Conservation (phyloP, 37 sponge, comb jelly and placozoan species). For the Petrosia ficiformis region DNA sequence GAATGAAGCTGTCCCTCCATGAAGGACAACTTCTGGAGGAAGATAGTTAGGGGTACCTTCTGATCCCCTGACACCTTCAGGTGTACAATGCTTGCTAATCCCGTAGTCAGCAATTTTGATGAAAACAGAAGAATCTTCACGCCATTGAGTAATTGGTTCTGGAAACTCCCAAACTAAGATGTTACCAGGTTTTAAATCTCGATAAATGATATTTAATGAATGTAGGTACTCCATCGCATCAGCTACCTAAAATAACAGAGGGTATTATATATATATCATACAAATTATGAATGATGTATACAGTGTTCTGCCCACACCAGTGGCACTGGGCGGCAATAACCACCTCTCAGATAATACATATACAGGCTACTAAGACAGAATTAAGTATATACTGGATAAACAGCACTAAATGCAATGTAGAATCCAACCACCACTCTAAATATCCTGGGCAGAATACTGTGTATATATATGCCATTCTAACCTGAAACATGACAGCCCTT, state of each 20-base stretch:
- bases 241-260: constrained; percentile 55
- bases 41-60: constrained; percentile 74
- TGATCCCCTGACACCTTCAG: constrained; percentile 66
- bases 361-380: no score
- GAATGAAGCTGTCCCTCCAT: constrained; percentile 46
- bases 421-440: no score
- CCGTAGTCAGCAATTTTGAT: constrained; percentile 89
- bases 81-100: constrained; percentile 56
- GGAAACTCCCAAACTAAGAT: constrained; percentile 83
- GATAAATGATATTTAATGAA: constrained; percentile 70
- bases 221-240: constrained; percentile 76
- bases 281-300: no score
- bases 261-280: background rate
- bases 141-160: constrained; percentile 48
- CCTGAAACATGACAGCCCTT: constrained; percentile 59
- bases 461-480: background rate
- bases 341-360: no score
- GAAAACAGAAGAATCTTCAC: constrained; percentile 4
- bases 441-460: background rate
- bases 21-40: constrained; percentile 64
- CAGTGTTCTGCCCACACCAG: background rate
- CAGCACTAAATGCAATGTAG: no score
- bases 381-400: no score
- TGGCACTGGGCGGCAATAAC: background rate
- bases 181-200: constrained; percentile 79